Conservation (phyloP, 2,888 invertebrate species). For the Dysmachus trigonus region DNA sequence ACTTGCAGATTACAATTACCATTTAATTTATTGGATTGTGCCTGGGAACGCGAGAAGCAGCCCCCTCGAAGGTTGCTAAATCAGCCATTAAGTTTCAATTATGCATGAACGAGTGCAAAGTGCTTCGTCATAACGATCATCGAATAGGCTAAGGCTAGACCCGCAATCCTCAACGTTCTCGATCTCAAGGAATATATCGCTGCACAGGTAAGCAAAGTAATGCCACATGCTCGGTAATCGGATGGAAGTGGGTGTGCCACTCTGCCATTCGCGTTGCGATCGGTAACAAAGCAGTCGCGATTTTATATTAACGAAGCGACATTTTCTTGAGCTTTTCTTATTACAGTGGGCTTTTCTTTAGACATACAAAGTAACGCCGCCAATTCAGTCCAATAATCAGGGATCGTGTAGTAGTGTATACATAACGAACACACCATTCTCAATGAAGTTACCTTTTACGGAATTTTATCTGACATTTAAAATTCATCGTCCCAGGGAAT, state of each 20-base stretch:
- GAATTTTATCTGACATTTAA: background rate
- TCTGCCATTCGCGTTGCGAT: background rate
- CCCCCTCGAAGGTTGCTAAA: background rate
- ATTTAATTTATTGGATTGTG: background rate
- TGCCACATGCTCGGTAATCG: background rate
- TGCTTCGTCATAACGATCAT: background rate
- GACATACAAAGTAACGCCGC: background rate
- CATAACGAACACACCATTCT: background rate
- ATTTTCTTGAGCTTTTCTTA: background rate
- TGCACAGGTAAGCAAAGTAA: background rate
- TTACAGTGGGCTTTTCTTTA: background rate
- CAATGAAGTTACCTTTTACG: background rate
- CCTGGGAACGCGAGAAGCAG: background rate
- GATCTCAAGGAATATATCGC: background rate
- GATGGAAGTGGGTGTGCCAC: background rate
- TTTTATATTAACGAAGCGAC: background rate
- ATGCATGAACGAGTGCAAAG: background rate
- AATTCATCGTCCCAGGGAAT: background rate
- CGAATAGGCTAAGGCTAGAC: background rate
- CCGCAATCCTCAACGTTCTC: background rate
- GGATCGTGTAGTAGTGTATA: background rate
- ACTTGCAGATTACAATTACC: background rate
- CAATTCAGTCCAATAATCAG: background rate
- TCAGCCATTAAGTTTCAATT: background rate
- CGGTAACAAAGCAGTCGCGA: background rate